These are phyloP conservation scores for Tangara arthus DNA, from an alignment of 2,797 vertebrate species.

Conservation along the genomic window DNA sequence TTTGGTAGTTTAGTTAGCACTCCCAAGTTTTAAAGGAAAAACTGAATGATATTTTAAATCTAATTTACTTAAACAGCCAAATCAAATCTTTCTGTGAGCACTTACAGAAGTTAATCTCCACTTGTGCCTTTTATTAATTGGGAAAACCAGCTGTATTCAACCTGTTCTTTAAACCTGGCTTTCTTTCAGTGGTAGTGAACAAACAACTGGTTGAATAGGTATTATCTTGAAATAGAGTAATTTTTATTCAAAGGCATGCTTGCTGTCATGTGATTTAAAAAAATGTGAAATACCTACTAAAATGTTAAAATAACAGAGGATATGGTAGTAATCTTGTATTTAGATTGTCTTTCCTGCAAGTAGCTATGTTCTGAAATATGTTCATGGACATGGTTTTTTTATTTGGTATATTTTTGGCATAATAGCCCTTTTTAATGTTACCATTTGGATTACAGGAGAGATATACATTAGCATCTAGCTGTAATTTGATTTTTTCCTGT, in stretches of 20 bases:
- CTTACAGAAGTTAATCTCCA: neutral
- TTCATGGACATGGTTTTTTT: neutral
- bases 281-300: neutral
- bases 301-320: neutral
- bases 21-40: conserved; percentile 53
- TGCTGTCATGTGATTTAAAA: neutral
- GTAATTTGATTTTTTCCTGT: neutral
- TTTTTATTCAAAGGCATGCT: neutral
- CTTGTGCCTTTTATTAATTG: neutral
- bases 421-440: neutral
- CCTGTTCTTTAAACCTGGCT: neutral
- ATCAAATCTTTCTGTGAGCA: neutral
- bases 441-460: neutral
- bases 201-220: neutral
- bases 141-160: neutral
- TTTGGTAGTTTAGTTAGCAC: conserved; percentile 36
- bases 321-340: neutral
- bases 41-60: conserved; percentile 10
- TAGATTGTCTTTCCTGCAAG: neutral
- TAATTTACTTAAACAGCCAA: conserved; percentile 14
- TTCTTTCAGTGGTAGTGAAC: neutral
- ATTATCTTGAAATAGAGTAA: neutral
- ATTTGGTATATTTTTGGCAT: neutral
- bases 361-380: neutral
- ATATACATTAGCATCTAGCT: neutral